Evolutionary conservation across 2,113 vertebrate species (phyloP), one percentile per base, ranked within the genome.

Genomic region (Neotragus pygmaeus): DNA sequence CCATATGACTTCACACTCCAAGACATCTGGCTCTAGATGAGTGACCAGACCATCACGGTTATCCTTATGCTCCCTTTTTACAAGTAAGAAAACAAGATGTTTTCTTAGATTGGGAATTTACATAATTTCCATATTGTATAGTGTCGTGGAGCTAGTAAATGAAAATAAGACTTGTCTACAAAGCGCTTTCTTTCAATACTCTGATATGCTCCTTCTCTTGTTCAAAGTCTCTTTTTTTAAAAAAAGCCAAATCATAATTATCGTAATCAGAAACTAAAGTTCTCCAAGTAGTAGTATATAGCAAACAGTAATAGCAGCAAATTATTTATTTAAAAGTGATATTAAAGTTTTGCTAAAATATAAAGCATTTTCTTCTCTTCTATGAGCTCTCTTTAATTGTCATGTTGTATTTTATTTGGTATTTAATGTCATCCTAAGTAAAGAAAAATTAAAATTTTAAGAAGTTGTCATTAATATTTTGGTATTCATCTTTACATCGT

Each of bases 21-120:
- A 43, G 36, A 75, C 1, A 0, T 43, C 70, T 43, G 70, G 70
- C 23, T 43, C 70, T 43, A 14, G 36, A 13, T 43, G 70, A 75
- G 2, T 43, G 11, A 43, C 21, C n/a, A 70, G 10, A 43, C 70
- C 39, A 4, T 43, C 1, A 0, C 0, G 0, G 36, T 75, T 75
- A 43, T 75, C 70, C 16, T 92, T 60, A 82, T 25, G 7, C 51
- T 49, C 4, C 2, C 11, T 62, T 60, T 88, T 82, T 92, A n/a
- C 10, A 33, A 15, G 51, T 66, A 53, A 60, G 66, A 86, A 75
- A 91, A 23, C 25, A 89, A 89, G 33, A 43, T 60, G 30, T 82
- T 7, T 16, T 15, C 60, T 62, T 16, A 62, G 49, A 30, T 4
- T 82, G 14, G 47, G 8, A 33, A 6, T 10, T 77, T 51, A 25